Percentiles rank a stretch among this genome's conserved stretches.
Conservation (phyloP, 2,113 vertebrate species). For the Opisthocomus hoazin region DNA sequence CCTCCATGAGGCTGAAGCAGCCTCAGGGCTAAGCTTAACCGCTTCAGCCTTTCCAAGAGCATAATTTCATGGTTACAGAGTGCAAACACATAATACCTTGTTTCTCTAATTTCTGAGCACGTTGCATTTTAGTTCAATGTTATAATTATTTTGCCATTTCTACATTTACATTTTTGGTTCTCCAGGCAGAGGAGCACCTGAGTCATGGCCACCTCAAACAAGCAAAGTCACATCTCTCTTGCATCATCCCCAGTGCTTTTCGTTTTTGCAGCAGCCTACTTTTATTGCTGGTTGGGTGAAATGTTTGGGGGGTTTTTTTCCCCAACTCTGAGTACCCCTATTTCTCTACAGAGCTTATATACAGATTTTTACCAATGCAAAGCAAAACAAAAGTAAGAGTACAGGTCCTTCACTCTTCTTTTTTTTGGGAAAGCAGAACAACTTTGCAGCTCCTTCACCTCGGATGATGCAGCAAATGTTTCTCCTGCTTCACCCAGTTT, state of each 20-base stretch:
- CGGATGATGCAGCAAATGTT: background rate
- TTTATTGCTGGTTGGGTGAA: background rate
- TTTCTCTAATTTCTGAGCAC: background rate
- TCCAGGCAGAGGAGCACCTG: background rate
- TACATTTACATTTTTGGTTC: background rate
- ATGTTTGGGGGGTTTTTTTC: background rate
- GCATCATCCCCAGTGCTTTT: background rate
- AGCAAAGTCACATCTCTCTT: background rate
- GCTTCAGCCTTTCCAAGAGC: background rate
- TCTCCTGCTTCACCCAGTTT: background rate
- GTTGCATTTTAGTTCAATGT: fast-evolving
- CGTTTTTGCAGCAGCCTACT: background rate
- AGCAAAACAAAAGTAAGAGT: background rate
- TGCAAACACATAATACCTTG: background rate
- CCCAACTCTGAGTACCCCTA: background rate
- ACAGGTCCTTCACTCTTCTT: background rate
- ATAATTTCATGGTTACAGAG: background rate
- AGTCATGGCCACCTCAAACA: fast-evolving
- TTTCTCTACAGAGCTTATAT: background rate
- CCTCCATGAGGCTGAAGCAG: background rate
- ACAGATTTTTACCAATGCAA: background rate
- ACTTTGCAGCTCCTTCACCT: background rate
- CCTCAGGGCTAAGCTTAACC: background rate
- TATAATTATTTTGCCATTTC: background rate
- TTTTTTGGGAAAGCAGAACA: background rate